Base-by-base conservation (phyloP, 2,888 invertebrate genomes). In the Anagyrus pseudococci region DNA sequence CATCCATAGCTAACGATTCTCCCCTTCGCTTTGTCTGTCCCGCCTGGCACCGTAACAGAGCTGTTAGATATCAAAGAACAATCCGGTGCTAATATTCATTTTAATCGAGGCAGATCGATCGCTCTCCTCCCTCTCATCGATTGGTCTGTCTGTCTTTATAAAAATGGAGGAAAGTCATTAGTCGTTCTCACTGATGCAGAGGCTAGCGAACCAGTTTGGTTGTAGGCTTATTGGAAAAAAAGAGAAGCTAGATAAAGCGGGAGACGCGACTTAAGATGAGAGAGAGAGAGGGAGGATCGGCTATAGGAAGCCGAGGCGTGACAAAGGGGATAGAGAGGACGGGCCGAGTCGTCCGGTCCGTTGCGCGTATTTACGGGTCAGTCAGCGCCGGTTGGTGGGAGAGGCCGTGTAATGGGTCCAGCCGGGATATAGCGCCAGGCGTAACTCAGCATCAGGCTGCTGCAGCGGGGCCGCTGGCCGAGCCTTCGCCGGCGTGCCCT, bases 401-500 rank as follows among this genome's bases (percentile, higher is more conserved):
- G 40, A 70, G 67, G 68, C 70, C 29, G 10, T 4, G 74, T 74
- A 76, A 76, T 77, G 75, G 78, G 73, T 75, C 70, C 72, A 58
- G 69, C n/a, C n/a, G 75, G 78, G 80, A 79, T 80, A 78, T 77
- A 79, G 75, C 70, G 59, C 62, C 65, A 73, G 69, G 75, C 77
- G 79, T 80, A 80, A 79, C 77, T 80, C 79, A 80, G 79, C 78
- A 79, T 80, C 79, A 79, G 76, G 70, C 65, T 62, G 62, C 43
- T 62, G 59, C n/a, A n/a, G 67, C 57, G 67, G 67, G 43, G 19
- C 46, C 44, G 4, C 20, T 17, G 37, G 58, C n/a, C n/a, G n/a
- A n/a, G n/a, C n/a, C n/a, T n/a, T n/a, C n/a, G n/a, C n/a, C n/a
- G n/a, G n/a, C n/a, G n/a, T n/a, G n/a, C n/a, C n/a, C n/a, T n/a